These are phyloP conservation scores for Marronus borbonicus DNA, from an alignment of 2,888 invertebrate genomes.

Conservation along the genomic window DNA sequence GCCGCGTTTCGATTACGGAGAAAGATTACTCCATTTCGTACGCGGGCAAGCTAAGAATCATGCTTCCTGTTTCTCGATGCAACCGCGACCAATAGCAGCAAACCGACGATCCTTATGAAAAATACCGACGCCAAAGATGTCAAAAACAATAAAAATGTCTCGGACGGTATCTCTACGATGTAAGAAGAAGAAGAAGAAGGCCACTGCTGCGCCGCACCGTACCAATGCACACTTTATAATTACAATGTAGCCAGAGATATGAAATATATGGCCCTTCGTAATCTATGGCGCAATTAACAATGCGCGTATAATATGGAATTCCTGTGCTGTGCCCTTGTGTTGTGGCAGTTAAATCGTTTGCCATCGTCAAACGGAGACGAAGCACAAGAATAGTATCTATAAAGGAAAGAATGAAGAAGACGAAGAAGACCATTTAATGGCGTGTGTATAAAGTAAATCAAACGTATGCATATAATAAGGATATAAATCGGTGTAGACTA, in stretches of 20 bases:
- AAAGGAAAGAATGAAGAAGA: constrained; percentile 21
- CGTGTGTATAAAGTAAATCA: constrained; percentile 48
- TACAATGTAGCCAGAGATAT: constrained; percentile 38
- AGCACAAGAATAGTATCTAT: not conserved
- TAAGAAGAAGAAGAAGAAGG: constrained; percentile 12
- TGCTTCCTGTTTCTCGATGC: constrained; percentile 23
- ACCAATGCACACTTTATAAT: constrained; percentile 43
- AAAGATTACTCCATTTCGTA: constrained; percentile 17
- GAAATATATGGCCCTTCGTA: constrained; percentile 34
- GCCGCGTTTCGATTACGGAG: constrained; percentile 1
- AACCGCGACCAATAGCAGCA: constrained; percentile 9
- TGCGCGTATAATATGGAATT: constrained; percentile 42
- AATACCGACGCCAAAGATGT: constrained; percentile 13
- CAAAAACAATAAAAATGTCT: constrained; percentile 40
- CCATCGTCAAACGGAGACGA: constrained; percentile 24
- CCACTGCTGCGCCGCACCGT: constrained; percentile 29
- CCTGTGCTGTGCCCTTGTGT: constrained; percentile 15
- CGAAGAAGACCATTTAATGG: constrained; percentile 43
- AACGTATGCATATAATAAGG: constrained; percentile 45
- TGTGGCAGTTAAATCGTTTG: constrained; percentile 15
- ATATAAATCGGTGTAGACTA: constrained; percentile 47
- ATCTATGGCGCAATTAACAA: constrained; percentile 46
- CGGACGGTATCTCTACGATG: constrained; percentile 7
- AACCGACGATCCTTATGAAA: constrained; percentile 18
- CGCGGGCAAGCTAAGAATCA: not conserved